Conservation (phyloP, 2,113 vertebrate genomes). For the Thunnus thynnus region DNA sequence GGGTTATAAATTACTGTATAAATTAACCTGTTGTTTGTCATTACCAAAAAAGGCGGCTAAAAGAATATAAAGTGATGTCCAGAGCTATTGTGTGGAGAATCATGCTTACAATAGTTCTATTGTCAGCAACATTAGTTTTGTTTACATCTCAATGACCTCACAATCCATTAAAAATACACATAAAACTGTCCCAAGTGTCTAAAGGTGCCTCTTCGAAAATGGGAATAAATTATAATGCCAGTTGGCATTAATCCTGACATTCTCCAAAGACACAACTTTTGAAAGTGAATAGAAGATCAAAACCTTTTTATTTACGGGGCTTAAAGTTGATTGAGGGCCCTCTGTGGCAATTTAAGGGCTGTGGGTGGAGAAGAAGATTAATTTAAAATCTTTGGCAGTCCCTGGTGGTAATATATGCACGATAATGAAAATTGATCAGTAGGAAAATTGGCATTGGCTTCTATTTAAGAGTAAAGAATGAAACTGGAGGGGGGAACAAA, state of each 20-base stretch:
- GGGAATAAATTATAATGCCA: background rate
- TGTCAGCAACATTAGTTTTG: too few relatives aligned
- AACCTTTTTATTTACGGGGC: conserved; percentile 6
- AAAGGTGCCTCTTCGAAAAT: background rate
- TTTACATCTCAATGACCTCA: too few relatives aligned
- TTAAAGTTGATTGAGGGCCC: background rate
- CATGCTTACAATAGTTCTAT: too few relatives aligned
- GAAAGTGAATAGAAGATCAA: conserved; percentile 1
- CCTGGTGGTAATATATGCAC: conserved; percentile 16
- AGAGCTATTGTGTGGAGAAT: too few relatives aligned
- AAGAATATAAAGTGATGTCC: too few relatives aligned
- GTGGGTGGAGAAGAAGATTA: background rate
- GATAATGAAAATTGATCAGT: conserved; percentile 32
- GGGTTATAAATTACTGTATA: too few relatives aligned
- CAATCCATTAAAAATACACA: too few relatives aligned
- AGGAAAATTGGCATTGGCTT: background rate
- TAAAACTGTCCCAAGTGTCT: background rate
- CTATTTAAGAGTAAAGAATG: background rate
- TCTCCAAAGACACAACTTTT: background rate
- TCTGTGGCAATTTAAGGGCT: background rate
- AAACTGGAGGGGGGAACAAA: background rate
- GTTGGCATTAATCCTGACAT: background rate
- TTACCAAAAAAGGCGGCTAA: too few relatives aligned
- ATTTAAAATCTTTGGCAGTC: conserved; percentile 15
- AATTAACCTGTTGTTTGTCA: too few relatives aligned